A percentile compares a stretch with the other conserved stretches of the same genome.
These are phyloP conservation scores for Gambelia wislizenii DNA, from an alignment of 2,797 vertebrate species.

Conservation along the genomic window DNA sequence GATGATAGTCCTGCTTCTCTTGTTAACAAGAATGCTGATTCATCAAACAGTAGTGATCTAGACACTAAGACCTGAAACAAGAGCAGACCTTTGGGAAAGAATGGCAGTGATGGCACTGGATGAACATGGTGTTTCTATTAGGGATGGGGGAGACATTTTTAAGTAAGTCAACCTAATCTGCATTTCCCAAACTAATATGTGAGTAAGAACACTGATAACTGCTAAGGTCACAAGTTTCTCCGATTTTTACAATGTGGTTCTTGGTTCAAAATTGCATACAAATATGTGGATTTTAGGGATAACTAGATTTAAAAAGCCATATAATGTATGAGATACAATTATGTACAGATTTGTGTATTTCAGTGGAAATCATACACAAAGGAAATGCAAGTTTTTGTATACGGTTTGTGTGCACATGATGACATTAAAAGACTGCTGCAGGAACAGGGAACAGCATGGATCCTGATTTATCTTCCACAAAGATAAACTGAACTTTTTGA, in stretches of 20 bases:
- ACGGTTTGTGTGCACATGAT: neutral
- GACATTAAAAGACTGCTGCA: too few relatives aligned
- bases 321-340: neutral
- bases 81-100: conserved; percentile 51
- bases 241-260: neutral
- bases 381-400: neutral
- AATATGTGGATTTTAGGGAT: too few relatives aligned
- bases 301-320: neutral
- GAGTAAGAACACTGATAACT: neutral
- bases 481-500: too few relatives aligned
- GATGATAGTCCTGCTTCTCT: conserved; percentile 77
- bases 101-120: too few relatives aligned
- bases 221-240: neutral
- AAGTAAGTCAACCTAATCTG: conserved; percentile 1
- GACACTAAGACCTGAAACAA: conserved; percentile 57
- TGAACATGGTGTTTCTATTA: neutral
- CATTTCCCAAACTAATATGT: neutral
- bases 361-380: neutral
- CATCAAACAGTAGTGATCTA: conserved; percentile 74
- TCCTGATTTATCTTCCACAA: too few relatives aligned
- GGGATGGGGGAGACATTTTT: neutral
- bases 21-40: conserved; percentile 79
- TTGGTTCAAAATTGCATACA: neutral
- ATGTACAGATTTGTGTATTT: neutral
- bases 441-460: too few relatives aligned